Conservation (phyloP, 2,888 invertebrate species). For the Nephrocerus scutellatus region DNA sequence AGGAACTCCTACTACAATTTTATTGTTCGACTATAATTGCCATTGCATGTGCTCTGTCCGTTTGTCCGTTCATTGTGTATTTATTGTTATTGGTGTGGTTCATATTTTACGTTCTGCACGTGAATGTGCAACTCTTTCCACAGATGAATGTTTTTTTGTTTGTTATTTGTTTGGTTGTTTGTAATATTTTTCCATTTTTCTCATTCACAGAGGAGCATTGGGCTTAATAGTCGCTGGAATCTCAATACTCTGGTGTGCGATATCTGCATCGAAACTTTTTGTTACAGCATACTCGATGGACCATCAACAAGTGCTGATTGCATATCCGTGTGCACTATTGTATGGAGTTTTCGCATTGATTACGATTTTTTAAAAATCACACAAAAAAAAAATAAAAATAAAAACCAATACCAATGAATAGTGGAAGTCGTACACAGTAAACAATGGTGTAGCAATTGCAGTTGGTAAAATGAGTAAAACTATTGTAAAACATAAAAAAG, state of each 20-base stretch:
- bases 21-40: too few relatives aligned
- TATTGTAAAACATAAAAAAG: too few relatives aligned
- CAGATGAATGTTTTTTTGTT: slow-evolving; percentile 15
- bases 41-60: neutral
- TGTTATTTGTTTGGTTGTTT: slow-evolving; percentile 22
- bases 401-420: slow-evolving; percentile 1
- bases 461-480: neutral
- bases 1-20: too few relatives aligned
- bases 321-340: slow-evolving; percentile 70
- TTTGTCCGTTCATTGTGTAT: neutral
- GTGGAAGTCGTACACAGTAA: too few relatives aligned
- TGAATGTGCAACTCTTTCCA: slow-evolving; percentile 10
- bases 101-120: slow-evolving; percentile 5
- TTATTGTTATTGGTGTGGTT: slow-evolving; percentile 10
- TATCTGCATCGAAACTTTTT: slow-evolving; percentile 70
- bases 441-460: neutral
- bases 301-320: slow-evolving; percentile 62
- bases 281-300: slow-evolving; percentile 68
- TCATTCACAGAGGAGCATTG: slow-evolving; percentile 49
- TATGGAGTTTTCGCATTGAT: slow-evolving; percentile 73
- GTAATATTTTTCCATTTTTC: slow-evolving; percentile 19
- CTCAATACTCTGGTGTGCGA: slow-evolving; percentile 64
- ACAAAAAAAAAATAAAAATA: slow-evolving; percentile 11
- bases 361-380: slow-evolving; percentile 58
- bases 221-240: slow-evolving; percentile 53